Evolutionary conservation across 2,797 vertebrate species (phyloP).

Genomic region (Carcharodon carcharias): DNA sequence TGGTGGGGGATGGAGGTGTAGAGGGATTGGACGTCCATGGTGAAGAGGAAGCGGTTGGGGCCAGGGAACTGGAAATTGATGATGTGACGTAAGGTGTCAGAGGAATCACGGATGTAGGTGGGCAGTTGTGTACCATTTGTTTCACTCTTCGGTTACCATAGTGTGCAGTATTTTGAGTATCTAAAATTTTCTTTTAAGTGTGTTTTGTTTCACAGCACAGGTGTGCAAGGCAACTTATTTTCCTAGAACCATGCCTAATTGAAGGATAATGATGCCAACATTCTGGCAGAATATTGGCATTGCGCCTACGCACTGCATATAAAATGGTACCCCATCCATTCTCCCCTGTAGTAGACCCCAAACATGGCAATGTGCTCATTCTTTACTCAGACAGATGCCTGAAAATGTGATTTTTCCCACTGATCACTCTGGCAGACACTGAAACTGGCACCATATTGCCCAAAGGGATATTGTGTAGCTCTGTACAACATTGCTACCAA

Average conservation of each 20-base stretch:
- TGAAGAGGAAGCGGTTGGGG: too few relatives aligned
- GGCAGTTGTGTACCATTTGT: too few relatives aligned
- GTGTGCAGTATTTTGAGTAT: background rate
- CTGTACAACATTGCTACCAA: background rate
- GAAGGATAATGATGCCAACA: background rate
- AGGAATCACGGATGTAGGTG: too few relatives aligned
- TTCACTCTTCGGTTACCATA: background rate
- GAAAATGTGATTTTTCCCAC: background rate
- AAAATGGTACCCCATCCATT: background rate
- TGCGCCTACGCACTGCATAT: background rate
- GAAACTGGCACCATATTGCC: background rate
- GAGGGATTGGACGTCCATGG: too few relatives aligned
- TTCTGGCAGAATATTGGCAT: background rate
- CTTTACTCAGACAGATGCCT: background rate
- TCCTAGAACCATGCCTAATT: background rate
- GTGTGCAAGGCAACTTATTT: background rate
- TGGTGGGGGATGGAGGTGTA: too few relatives aligned
- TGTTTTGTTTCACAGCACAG: background rate
- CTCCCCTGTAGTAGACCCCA: background rate
- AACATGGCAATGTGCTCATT: background rate
- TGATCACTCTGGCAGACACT: background rate
- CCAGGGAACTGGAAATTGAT: too few relatives aligned
- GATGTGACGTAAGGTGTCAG: too few relatives aligned
- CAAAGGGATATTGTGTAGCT: background rate
- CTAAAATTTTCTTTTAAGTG: background rate